Conservation (phyloP, 1,140 invertebrate genomes). For the Pseudoatta argentina region DNA sequence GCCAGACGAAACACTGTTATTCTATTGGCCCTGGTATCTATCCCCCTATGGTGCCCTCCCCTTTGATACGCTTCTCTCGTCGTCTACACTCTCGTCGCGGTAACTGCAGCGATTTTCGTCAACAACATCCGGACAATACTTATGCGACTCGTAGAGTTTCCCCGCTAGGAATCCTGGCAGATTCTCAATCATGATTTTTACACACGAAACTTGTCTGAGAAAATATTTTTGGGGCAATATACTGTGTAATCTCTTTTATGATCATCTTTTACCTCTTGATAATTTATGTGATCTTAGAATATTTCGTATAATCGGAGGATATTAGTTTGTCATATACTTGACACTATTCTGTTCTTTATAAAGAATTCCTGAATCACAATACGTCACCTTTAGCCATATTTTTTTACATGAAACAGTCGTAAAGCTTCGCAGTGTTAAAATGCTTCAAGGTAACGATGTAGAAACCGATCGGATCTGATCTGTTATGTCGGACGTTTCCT, state of each 20-base stretch:
- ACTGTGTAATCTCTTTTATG: not conserved
- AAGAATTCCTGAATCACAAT: not conserved
- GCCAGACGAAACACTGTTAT: slow-evolving; percentile 83
- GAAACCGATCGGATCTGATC: slow-evolving; percentile 44
- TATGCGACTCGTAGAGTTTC: slow-evolving; percentile 23
- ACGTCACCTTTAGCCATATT: not conserved
- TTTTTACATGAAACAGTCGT: slow-evolving; percentile 35
- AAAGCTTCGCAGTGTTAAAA: slow-evolving; percentile 25
- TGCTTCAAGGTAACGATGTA: slow-evolving; percentile 14
- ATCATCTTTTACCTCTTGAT: not conserved
- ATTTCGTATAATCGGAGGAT: not conserved
- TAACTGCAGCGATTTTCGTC: slow-evolving; percentile 32
- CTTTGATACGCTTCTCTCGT: slow-evolving; percentile 54
- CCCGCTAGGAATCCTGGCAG: not conserved
- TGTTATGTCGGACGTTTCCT: slow-evolving; percentile 54
- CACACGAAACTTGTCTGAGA: not conserved
- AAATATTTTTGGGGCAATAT: not conserved
- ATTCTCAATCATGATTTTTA: not conserved
- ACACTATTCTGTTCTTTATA: not conserved
- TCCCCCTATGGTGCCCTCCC: slow-evolving; percentile 73
- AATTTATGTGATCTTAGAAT: not conserved
- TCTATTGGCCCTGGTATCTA: slow-evolving; percentile 80
- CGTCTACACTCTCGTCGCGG: slow-evolving; percentile 46
- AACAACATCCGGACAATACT: slow-evolving; percentile 68
- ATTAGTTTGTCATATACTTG: slow-evolving; percentile 2